Evolutionary conservation across 2,113 vertebrate species (phyloP).

Genomic region (Himantopus leucocephalus): DNA sequence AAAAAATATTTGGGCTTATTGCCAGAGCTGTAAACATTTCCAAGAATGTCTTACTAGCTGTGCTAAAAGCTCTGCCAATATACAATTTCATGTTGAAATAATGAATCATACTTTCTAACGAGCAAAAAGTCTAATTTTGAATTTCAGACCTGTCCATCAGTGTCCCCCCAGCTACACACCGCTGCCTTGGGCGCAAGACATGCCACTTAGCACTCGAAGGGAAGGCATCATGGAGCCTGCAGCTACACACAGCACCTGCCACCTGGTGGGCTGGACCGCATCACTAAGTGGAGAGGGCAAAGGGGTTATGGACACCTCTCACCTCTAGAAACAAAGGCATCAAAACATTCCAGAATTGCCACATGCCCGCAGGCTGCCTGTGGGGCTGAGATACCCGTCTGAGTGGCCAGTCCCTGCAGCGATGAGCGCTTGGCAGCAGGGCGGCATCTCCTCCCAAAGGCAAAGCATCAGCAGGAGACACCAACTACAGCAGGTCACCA

Average conservation of each 20-base stretch:
- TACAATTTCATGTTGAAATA: not conserved
- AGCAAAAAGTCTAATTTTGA: not conserved
- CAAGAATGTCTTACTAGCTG: not conserved
- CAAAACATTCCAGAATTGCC: not conserved
- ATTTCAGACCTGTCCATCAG: not conserved
- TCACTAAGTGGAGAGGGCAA: not conserved
- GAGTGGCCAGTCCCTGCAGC: not conserved
- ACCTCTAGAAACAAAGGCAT: not conserved
- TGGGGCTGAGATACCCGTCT: rapidly evolving
- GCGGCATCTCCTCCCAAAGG: not conserved
- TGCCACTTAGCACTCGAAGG: not conserved
- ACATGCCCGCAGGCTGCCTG: not conserved
- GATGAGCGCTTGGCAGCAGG: not conserved
- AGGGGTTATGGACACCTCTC: not conserved
- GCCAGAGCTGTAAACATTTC: not conserved
- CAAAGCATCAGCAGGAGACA: not conserved
- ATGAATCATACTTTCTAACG: not conserved
- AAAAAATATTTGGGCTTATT: not conserved
- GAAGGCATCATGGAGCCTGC: not conserved
- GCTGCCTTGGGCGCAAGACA: rapidly evolving
- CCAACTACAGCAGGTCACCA: not conserved
- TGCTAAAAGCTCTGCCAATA: not conserved
- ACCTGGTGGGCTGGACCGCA: rapidly evolving
- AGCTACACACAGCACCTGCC: not conserved
- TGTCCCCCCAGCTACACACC: not conserved